Evolutionary conservation across 2,888 invertebrate genomes (phyloP).

Genomic region (Elmis aenea): DNA sequence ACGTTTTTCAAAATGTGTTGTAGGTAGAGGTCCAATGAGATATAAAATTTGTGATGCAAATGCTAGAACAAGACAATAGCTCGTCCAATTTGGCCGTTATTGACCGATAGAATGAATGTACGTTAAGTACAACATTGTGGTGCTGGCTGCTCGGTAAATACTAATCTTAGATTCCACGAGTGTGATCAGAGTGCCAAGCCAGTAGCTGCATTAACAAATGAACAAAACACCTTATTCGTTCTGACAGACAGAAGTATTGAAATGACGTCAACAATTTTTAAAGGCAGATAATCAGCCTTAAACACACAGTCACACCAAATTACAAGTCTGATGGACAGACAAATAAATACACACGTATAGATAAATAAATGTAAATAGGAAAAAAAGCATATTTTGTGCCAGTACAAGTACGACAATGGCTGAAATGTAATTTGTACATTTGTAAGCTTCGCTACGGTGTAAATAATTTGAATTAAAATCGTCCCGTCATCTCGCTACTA

Average conservation of each 20-base stretch:
- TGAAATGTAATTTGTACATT: conserved; percentile 39
- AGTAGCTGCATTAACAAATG: conserved; percentile 30
- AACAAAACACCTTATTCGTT: conserved; percentile 19
- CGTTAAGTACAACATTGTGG: no score
- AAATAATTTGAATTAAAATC: conserved; percentile 37
- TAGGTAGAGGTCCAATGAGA: no score
- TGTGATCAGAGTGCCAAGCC: conserved; percentile 11
- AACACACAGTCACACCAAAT: conserved; percentile 27
- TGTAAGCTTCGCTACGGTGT: conserved; percentile 32
- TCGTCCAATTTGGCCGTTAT: no score
- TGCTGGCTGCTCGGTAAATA: no score
- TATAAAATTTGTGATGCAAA: no score
- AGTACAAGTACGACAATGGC: conserved; percentile 25
- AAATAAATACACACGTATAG: conserved; percentile 27
- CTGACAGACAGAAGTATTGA: conserved; percentile 30
- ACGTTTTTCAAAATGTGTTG: no score
- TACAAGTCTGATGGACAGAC: conserved; percentile 24
- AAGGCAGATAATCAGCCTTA: conserved; percentile 18
- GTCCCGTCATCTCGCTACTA: conserved; percentile 39
- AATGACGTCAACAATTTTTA: conserved; percentile 30
- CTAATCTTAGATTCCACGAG: background rate
- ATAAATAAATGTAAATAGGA: conserved; percentile 28
- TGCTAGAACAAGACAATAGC: no score
- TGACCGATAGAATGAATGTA: no score
- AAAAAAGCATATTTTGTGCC: conserved; percentile 5